Evolutionary conservation across 2,797 vertebrate genomes (phyloP).

Genomic region (Pelochelys cantorii): DNA sequence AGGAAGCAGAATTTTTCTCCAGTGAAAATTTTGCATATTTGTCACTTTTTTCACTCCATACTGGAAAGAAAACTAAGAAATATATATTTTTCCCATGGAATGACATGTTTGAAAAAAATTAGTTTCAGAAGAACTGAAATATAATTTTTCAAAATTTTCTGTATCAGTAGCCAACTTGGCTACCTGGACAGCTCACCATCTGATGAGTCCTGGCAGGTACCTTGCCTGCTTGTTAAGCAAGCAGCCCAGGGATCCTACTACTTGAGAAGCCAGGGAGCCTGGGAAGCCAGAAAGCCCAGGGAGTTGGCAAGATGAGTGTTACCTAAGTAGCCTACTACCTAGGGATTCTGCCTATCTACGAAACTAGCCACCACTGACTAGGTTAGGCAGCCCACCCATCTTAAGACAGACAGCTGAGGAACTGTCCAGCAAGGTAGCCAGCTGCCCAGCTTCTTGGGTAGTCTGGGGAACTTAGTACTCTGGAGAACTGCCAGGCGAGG

Average conservation of each 20-base stretch:
- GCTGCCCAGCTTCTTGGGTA: background rate
- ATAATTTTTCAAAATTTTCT: no score
- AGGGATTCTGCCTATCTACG: background rate
- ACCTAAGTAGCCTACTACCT: background rate
- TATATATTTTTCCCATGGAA: background rate
- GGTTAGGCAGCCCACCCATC: background rate
- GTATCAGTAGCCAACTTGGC: no score
- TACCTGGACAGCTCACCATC: no score
- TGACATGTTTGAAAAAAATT: background rate
- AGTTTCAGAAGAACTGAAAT: background rate
- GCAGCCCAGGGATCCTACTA: background rate
- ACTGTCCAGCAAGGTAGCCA: background rate
- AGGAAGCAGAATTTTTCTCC: background rate
- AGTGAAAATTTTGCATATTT: background rate
- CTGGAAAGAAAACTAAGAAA: no score
- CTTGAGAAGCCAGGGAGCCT: no score
- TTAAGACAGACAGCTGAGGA: background rate
- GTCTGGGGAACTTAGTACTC: background rate
- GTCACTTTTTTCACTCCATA: no score
- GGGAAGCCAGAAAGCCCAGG: no score
- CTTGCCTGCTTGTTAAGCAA: background rate
- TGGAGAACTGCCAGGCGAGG: background rate
- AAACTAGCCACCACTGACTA: background rate
- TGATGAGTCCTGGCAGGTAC: no score
- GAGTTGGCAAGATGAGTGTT: no score